phyloP scores from a whole-genome alignment of 2,888 invertebrate genomes.

The Aphodius sticticus region DNA sequence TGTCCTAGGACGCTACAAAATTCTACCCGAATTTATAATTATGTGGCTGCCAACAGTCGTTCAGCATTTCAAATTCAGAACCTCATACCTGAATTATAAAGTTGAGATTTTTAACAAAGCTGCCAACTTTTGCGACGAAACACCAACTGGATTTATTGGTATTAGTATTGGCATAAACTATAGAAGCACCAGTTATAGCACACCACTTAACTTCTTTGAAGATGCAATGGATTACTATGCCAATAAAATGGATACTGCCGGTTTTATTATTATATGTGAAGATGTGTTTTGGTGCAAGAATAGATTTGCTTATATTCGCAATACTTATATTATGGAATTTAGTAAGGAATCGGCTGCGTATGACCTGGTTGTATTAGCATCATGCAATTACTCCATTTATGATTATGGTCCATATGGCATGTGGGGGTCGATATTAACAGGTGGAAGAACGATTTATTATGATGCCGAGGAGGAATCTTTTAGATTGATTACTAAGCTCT shows the following conservation, averaged over 20 bases:
- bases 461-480: background rate
- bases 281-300: background rate
- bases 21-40: background rate
- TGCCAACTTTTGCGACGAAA: background rate
- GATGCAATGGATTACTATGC: background rate
- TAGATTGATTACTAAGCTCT: background rate
- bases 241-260: background rate
- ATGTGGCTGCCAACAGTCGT: background rate
- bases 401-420: background rate
- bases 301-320: background rate
- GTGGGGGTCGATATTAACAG: background rate
- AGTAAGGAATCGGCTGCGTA: background rate
- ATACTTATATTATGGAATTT: background rate
- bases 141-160: background rate
- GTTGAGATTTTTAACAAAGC: background rate
- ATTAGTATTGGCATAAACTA: background rate
- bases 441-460: background rate
- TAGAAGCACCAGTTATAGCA: background rate
- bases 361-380: background rate
- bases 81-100: background rate
- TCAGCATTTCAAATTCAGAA: background rate
- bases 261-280: background rate
- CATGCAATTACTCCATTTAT: background rate
- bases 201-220: background rate
- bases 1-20: background rate